Evolutionary conservation across 2,113 vertebrate genomes (phyloP).

Genomic region (Marmota monax): DNA sequence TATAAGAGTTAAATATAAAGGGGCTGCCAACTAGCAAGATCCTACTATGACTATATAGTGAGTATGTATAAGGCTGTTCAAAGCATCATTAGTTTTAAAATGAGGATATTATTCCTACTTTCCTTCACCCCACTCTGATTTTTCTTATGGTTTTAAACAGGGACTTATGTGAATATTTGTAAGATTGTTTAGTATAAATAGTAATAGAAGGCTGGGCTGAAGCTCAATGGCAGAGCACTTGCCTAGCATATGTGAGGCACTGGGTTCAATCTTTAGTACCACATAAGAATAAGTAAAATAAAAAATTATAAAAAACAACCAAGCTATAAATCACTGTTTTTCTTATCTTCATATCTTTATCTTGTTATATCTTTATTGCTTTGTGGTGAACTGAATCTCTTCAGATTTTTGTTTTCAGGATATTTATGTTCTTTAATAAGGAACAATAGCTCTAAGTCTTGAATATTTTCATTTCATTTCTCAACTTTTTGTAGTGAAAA

Average conservation of each 20-base stretch:
- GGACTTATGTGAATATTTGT: not conserved
- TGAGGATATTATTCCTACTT: not conserved
- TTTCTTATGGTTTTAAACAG: not conserved
- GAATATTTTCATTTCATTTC: not conserved
- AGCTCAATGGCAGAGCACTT: too few relatives aligned
- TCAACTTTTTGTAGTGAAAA: not conserved
- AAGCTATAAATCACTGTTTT: not conserved
- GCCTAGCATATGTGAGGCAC: too few relatives aligned
- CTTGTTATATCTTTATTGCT: too few relatives aligned
- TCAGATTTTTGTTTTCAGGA: not conserved
- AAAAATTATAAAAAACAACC: too few relatives aligned
- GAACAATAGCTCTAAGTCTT: not conserved
- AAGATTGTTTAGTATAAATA: not conserved
- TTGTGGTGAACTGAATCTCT: not conserved
- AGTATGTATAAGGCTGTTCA: not conserved
- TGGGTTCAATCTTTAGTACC: too few relatives aligned
- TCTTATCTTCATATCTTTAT: too few relatives aligned
- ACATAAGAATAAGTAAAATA: too few relatives aligned
- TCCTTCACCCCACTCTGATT: not conserved
- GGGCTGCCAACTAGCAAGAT: not conserved
- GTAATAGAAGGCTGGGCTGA: not conserved
- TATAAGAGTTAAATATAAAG: not conserved
- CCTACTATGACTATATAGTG: not conserved
- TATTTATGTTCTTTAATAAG: not conserved
- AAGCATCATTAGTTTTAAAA: constrained; percentile 25